A percentile compares a stretch with the other conserved stretches of the same genome.
Conservation (phyloP, 2,113 vertebrate species). For the Baryphthengus martii region DNA sequence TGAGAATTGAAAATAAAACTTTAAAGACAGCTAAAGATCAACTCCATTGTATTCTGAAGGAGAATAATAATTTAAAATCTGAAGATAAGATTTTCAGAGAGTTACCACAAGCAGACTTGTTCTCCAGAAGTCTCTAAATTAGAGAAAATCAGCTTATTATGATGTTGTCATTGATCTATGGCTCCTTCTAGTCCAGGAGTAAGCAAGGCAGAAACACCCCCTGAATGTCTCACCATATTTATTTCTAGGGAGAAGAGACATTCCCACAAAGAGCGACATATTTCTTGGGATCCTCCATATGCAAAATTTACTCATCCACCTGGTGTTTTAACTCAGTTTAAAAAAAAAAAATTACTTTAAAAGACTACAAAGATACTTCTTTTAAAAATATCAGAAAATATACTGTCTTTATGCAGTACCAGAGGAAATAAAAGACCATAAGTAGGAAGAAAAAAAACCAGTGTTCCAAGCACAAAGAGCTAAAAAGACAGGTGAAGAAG, state of each 20-base stretch:
- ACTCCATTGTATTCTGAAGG: background rate
- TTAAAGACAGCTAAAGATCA: background rate
- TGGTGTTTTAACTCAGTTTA: background rate
- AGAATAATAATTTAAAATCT: background rate
- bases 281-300: background rate
- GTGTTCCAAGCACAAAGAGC: background rate
- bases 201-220: background rate
- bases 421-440: background rate
- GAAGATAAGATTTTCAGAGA: background rate
- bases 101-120: background rate
- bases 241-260: background rate
- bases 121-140: background rate
- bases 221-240: background rate
- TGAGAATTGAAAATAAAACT: background rate
- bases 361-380: background rate
- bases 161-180: background rate
- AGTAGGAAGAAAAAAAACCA: background rate
- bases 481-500: background rate
- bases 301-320: background rate
- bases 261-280: background rate
- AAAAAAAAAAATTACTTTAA: background rate
- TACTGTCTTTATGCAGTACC: background rate
- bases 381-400: background rate
- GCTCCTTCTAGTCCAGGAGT: background rate
- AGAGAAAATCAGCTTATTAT: background rate